A percentile compares a stretch with the other conserved stretches of the same genome.
Evolutionary conservation across 30 jellyfish, hydroid and myxozoan genomes (phyloP).

Genomic region (Catostylus mosaicus): DNA sequence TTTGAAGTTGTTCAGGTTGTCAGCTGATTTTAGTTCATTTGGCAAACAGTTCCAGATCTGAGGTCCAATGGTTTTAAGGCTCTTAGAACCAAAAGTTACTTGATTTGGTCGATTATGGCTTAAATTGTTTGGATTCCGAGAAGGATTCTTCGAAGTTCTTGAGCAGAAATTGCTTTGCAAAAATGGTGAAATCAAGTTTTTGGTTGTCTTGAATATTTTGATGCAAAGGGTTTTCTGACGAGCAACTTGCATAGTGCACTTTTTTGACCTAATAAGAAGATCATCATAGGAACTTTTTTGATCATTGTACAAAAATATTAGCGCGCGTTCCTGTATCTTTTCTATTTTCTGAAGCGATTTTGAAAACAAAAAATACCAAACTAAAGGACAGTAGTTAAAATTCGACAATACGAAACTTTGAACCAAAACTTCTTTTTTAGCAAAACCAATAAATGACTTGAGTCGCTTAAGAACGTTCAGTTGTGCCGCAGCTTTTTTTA

Average conservation of each 20-base stretch:
- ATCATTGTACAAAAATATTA: slow-evolving; percentile 36
- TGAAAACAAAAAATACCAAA: slow-evolving; percentile 15
- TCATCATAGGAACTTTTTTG: slow-evolving; percentile 41
- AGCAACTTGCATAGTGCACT: too few relatives aligned
- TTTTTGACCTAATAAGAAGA: slow-evolving; percentile 18
- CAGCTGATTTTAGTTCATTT: too few relatives aligned
- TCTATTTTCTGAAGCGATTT: neutral
- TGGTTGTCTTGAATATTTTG: slow-evolving; percentile 9
- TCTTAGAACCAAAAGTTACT: too few relatives aligned
- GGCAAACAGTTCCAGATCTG: too few relatives aligned
- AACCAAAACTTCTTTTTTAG: neutral
- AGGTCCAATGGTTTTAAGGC: too few relatives aligned
- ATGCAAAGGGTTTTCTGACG: slow-evolving; percentile 39
- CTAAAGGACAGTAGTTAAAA: slow-evolving; percentile 29
- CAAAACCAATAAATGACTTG: slow-evolving; percentile 6
- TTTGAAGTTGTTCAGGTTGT: too few relatives aligned
- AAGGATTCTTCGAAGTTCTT: slow-evolving; percentile 6
- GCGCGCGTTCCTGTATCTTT: slow-evolving; percentile 51
- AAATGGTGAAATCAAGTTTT: slow-evolving; percentile 20
- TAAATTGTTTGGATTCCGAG: neutral
- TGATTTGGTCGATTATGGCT: too few relatives aligned
- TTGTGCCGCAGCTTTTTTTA: slow-evolving; percentile 50
- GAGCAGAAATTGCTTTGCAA: slow-evolving; percentile 25
- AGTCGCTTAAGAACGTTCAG: slow-evolving; percentile 21
- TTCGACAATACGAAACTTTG: slow-evolving; percentile 25